Evolutionary conservation across 2,888 invertebrate genomes (phyloP).

Genomic region (Pachliopta kotzebuea): DNA sequence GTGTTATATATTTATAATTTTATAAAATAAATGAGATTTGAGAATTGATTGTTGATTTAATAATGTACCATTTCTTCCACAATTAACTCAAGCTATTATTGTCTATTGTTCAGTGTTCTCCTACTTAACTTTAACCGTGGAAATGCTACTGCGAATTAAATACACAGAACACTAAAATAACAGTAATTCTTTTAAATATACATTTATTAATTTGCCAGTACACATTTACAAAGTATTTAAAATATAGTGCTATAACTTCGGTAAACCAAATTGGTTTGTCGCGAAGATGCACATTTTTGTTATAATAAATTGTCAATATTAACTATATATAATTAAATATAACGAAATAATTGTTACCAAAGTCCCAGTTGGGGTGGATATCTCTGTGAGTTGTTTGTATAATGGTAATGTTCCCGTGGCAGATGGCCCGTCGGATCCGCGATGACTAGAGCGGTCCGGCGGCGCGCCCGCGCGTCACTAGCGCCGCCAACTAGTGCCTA

Average conservation of each 20-base stretch:
- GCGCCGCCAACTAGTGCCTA: conserved; percentile 62
- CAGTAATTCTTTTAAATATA: neutral
- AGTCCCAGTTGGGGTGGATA: neutral
- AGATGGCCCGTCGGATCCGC: conserved; percentile 73
- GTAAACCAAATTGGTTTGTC: too few species aligned
- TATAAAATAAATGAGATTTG: neutral
- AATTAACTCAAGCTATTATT: neutral
- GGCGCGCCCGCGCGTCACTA: conserved; percentile 67
- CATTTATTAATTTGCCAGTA: too few species aligned
- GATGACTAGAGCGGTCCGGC: conserved; percentile 79
- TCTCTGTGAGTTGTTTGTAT: conserved; percentile 22
- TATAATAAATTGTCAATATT: too few species aligned
- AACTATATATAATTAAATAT: too few species aligned
- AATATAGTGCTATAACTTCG: too few species aligned
- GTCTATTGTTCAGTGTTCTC: conserved; percentile 8
- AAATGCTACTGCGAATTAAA: conserved; percentile 1
- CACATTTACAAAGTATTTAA: too few species aligned
- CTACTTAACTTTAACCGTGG: conserved; percentile 7
- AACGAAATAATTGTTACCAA: too few species aligned
- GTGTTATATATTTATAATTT: too few species aligned
- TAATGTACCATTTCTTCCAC: conserved; percentile 15
- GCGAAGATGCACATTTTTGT: too few species aligned
- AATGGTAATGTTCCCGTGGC: conserved; percentile 41
- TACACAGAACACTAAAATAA: neutral
- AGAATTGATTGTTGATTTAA: neutral